Evolutionary conservation across 2,113 vertebrate species (phyloP).

Genomic region (Nipponia nippon): DNA sequence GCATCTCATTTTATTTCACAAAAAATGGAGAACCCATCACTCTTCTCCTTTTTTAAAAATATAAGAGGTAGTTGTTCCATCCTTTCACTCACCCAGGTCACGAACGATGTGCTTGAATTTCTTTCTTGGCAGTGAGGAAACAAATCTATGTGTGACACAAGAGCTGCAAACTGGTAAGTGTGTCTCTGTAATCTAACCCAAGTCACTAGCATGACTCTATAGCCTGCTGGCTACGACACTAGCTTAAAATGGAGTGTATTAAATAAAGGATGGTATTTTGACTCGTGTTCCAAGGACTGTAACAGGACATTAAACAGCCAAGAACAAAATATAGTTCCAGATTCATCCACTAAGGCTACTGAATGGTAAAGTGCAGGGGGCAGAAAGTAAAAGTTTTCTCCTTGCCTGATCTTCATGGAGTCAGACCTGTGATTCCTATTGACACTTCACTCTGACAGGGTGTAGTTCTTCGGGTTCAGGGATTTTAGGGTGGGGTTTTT

Average conservation of each 20-base stretch:
- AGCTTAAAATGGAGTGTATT: neutral
- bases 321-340: neutral
- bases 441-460: neutral
- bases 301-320: neutral
- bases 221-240: neutral
- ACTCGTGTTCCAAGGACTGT: neutral
- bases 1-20: neutral
- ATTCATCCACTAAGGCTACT: neutral
- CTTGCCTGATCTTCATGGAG: neutral
- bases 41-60: neutral
- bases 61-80: neutral
- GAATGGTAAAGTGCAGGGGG: neutral
- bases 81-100: neutral
- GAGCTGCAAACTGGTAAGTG: neutral
- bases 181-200: neutral
- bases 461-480: neutral
- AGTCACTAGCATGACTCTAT: neutral
- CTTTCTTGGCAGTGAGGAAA: neutral
- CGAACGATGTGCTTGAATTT: neutral
- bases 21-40: neutral
- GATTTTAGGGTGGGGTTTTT: rapidly evolving
- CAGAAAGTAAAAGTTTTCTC: neutral
- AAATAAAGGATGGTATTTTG: neutral
- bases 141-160: neutral
- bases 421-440: neutral